Conservation (phyloP, 2,113 vertebrate species). For the Platysteira castanea region DNA sequence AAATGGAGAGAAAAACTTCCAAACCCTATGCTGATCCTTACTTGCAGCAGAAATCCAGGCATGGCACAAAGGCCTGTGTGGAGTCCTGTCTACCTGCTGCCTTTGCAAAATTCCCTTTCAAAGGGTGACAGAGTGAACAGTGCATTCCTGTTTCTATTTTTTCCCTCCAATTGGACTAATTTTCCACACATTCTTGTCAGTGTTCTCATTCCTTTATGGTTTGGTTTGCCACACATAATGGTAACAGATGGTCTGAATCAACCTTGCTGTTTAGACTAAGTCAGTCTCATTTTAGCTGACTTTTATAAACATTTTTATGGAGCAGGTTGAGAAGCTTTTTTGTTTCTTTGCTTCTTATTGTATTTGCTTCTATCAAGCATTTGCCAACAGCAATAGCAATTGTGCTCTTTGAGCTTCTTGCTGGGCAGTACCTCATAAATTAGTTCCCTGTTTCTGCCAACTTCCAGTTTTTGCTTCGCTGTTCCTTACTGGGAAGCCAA, state of each 20-base stretch:
- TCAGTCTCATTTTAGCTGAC: neutral
- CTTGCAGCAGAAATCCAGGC: neutral
- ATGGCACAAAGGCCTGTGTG: neutral
- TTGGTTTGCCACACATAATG: conserved; percentile 23
- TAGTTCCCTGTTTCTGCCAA: neutral
- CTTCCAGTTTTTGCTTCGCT: neutral
- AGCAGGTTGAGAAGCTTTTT: neutral
- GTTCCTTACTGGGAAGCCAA: neutral
- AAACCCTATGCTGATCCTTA: fast-evolving
- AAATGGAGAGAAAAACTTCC: neutral
- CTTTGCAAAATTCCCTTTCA: neutral
- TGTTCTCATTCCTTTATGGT: conserved; percentile 33
- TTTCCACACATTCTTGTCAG: conserved; percentile 38
- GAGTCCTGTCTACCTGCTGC: neutral
- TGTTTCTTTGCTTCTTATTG: neutral
- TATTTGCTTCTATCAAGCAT: neutral
- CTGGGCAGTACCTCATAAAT: neutral
- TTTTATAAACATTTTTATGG: neutral
- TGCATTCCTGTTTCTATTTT: neutral
- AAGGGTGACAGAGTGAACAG: neutral
- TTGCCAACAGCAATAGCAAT: neutral
- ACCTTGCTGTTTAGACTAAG: conserved; percentile 37
- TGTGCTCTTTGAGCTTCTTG: neutral
- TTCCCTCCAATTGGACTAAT: neutral
- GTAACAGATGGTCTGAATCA: conserved; percentile 53